Conservation (phyloP, 2,888 invertebrate species). For the Nasonia oneida region DNA sequence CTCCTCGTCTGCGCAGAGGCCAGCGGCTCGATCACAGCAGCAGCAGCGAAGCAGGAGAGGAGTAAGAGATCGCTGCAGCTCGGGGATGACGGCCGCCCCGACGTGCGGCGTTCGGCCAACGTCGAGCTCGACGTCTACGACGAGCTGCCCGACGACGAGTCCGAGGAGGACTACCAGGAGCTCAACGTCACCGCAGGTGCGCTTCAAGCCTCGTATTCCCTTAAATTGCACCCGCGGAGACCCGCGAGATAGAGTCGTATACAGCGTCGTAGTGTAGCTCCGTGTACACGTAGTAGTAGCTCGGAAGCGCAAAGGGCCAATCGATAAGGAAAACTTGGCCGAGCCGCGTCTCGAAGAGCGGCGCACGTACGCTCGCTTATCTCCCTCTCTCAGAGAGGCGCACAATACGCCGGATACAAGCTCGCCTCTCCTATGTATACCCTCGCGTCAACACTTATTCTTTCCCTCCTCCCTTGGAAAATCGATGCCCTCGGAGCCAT, state of each 20-base stretch:
- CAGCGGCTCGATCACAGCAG: neutral
- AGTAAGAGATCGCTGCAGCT: conserved; percentile 5
- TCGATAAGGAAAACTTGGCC: conserved; percentile 52
- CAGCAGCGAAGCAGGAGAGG: neutral
- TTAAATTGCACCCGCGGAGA: too few relatives aligned
- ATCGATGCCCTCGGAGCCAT: neutral
- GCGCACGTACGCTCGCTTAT: neutral
- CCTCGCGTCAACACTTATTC: neutral
- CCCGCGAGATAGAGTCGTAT: too few relatives aligned
- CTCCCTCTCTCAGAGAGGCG: neutral
- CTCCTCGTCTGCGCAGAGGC: neutral
- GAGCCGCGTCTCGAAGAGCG: neutral
- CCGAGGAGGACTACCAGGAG: conserved; percentile 76
- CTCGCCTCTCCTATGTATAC: neutral
- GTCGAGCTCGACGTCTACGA: conserved; percentile 73
- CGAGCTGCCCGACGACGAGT: conserved; percentile 72
- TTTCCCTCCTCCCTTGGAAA: conserved; percentile 10
- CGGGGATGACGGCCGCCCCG: conserved; percentile 29
- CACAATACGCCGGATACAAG: neutral
- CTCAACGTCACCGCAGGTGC: conserved; percentile 78
- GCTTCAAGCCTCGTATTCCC: too few relatives aligned
- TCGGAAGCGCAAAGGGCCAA: conserved; percentile 45
- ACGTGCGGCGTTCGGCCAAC: conserved; percentile 58
- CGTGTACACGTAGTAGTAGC: neutral
- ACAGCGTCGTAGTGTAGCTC: too few relatives aligned